phyloP scores from a whole-genome alignment of 2,888 invertebrate species.

The Cacoxenus indagator region DNA sequence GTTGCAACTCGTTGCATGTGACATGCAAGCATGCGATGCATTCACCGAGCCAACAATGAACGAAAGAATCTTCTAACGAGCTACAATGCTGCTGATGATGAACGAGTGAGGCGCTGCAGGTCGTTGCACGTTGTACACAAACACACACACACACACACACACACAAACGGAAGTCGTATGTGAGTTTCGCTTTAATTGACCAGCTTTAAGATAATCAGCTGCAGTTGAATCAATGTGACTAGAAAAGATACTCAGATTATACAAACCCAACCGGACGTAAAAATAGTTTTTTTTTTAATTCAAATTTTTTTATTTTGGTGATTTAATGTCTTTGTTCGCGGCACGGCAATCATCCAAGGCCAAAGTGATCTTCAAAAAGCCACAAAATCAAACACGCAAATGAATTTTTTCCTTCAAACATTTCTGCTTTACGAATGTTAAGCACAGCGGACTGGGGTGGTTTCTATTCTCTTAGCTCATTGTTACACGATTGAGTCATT shows the following conservation, averaged over 20 bases:
- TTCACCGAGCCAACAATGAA: background rate
- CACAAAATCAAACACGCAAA: background rate
- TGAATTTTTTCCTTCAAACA: background rate
- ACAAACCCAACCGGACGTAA: conserved; percentile 3
- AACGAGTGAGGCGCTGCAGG: background rate
- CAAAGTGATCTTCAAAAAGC: background rate
- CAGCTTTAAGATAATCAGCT: conserved; percentile 15
- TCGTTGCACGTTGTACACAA: background rate
- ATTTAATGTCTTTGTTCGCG: background rate
- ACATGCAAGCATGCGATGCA: conserved; percentile 15
- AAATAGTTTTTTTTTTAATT: background rate
- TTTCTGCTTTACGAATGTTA: too few species aligned
- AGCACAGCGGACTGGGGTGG: too few species aligned
- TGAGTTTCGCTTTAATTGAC: background rate
- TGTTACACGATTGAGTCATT: too few species aligned
- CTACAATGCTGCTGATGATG: background rate
- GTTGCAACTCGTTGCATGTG: conserved; percentile 16
- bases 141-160: too few species aligned
- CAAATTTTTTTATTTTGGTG: conserved; percentile 1
- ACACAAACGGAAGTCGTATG: background rate
- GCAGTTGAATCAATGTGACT: background rate
- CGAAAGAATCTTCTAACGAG: conserved; percentile 14
- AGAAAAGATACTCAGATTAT: background rate
- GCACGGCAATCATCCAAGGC: background rate
- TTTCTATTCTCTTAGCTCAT: too few species aligned